phyloP scores from a whole-genome alignment of 2,797 vertebrate genomes.

The Galagoides demidoff region DNA sequence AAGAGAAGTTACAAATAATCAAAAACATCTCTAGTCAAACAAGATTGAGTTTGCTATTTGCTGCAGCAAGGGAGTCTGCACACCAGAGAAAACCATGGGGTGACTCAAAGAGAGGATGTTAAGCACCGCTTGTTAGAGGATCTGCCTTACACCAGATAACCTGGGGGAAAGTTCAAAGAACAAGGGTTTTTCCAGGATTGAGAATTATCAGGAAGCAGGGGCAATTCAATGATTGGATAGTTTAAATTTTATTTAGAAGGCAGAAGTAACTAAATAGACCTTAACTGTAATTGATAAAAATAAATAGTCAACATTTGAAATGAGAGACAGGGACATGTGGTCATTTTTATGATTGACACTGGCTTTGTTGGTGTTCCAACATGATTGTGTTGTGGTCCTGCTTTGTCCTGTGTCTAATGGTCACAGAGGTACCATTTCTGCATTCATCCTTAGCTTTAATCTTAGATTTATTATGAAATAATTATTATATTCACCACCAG shows the following conservation, averaged over 20 bases:
- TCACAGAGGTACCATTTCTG: background rate
- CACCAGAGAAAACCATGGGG: background rate
- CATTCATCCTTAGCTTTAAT: background rate
- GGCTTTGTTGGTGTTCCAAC: background rate
- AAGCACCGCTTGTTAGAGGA: background rate
- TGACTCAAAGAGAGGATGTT: background rate
- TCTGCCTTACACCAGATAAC: background rate
- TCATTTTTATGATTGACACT: background rate
- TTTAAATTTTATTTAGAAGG: background rate
- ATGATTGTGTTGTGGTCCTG: background rate
- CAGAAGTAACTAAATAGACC: background rate
- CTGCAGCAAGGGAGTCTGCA: background rate
- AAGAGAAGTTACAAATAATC: background rate
- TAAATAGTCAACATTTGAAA: background rate
- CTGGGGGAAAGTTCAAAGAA: background rate
- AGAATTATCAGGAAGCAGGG: background rate
- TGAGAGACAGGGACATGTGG: background rate
- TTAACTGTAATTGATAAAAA: background rate
- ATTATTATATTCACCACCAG: background rate
- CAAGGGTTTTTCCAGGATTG: background rate
- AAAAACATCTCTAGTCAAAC: background rate
- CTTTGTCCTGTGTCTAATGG: background rate
- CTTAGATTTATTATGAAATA: background rate
- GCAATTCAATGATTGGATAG: background rate
- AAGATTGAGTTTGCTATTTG: background rate